These are phyloP conservation scores for Polypedilum vanderplanki DNA, from an alignment of 1,140 invertebrate genomes.

Conservation along the genomic window DNA sequence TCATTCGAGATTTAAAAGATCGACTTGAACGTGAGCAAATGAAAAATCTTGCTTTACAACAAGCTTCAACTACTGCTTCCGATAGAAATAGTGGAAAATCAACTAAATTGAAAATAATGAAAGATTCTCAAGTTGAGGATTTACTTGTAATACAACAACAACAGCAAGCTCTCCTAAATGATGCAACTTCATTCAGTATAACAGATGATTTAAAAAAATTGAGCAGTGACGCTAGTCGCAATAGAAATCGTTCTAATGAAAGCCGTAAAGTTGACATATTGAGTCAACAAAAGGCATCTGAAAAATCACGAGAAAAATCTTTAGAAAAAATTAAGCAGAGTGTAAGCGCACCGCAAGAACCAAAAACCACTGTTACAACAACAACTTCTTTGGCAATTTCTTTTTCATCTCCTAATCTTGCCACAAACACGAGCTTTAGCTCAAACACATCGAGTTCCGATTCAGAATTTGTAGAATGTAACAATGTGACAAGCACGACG, in stretches of 20 bases:
- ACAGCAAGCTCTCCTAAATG: constrained; percentile 6
- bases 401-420: constrained; percentile 31
- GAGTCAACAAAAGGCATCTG: neutral
- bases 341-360: neutral
- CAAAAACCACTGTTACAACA: constrained; percentile 13
- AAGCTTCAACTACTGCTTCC: neutral
- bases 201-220: constrained; percentile 13
- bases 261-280: neutral
- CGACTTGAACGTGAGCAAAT: constrained; percentile 43
- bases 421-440: neutral
- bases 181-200: neutral
- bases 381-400: constrained; percentile 29
- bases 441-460: constrained; percentile 24
- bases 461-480: constrained; percentile 22
- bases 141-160: neutral
- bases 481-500: constrained; percentile 22
- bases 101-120: neutral
- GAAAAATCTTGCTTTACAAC: constrained; percentile 21
- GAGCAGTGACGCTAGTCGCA: constrained; percentile 3
- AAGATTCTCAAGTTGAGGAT: neutral
- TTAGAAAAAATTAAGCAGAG: constrained; percentile 20
- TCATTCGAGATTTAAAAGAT: constrained; percentile 82
- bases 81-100: neutral
- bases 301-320: neutral
- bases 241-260: neutral